Base-by-base conservation (phyloP, 2,113 vertebrate genomes). In the Mesocricetus auratus region DNA sequence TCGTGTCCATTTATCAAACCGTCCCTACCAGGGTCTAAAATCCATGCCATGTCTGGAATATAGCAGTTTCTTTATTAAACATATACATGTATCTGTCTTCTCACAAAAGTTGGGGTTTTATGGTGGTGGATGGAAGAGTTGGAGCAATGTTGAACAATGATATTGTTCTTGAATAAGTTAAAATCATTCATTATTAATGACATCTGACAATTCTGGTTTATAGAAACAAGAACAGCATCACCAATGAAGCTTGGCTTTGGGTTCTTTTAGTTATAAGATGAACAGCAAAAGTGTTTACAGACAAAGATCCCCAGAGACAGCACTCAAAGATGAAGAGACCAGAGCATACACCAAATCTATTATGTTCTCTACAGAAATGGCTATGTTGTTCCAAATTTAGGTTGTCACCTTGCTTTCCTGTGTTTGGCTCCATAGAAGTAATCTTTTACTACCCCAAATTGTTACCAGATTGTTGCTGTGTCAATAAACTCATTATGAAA, bases 181-280 rank as follows among this genome's bases (percentile, higher is more conserved):
- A 95, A 95, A 86, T 64, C 36, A 45, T 79, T 58, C 26, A 94
- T 82, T 68, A 86, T 39, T 1, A 39, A 81, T 74, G 45, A 19
- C 11, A 36, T 82, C 36, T 39, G 6, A 86, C 88, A 58, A 60
- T 1, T 93, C 39, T 16, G 42, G 6, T 74, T 93, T 82, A 93
- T 85, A 66, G 29, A 60, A 92, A 60, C 10, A 74, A 26, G 53
- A 73, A 60, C 13, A 24, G n/a, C 16, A 56, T 5, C 36, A n/a
- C 17, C 11, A 5, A 7, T 22, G 10, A 10, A 3, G 1, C 21
- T 47, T 83, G 69, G 8, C 3, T 33, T 12, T 29, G n/a, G 10
- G 24, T 82, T 53, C 47, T 42, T 58, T 60, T 50, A 31, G 69
- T 47, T 94, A 31, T 19, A 90, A 58, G 39, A 33, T 19, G 1